Evolutionary conservation across 2,797 vertebrate species (phyloP).

Genomic region (Avahi laniger): DNA sequence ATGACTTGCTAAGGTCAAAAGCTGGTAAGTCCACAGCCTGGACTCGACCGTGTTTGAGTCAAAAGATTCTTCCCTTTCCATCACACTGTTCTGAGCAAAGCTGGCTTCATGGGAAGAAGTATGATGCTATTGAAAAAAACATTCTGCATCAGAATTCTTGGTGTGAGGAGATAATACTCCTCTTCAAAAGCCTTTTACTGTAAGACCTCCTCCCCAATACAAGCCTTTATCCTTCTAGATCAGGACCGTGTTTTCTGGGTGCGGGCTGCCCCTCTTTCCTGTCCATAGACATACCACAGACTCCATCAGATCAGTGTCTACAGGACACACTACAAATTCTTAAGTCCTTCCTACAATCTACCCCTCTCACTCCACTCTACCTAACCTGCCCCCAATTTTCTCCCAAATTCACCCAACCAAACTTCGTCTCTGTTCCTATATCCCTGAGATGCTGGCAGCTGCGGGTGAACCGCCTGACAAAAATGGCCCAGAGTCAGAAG

Average conservation of each 20-base stretch:
- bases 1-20: not conserved
- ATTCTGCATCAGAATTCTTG: not conserved
- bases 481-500: not conserved
- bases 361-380: no score
- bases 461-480: not conserved
- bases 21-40: rapidly evolving
- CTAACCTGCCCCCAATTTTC: not conserved
- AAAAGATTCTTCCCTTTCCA: not conserved
- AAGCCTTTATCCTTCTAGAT: not conserved
- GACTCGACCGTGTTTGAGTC: not conserved
- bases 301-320: not conserved
- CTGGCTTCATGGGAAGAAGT: not conserved
- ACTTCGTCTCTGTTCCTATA: not conserved
- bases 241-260: not conserved
- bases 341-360: not conserved
- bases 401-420: not conserved
- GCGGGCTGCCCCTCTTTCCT: not conserved
- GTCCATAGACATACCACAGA: rapidly evolving
- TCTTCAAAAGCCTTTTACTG: not conserved
- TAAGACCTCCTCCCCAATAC: not conserved
- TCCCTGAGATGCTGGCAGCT: not conserved
- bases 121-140: not conserved
- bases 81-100: not conserved
- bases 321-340: not conserved
- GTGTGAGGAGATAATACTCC: not conserved